Evolutionary conservation across 92 coral and sea anemone species (phyloP), one percentile per base, ranked within the genome.

Genomic region (Paramuricea clavata): DNA sequence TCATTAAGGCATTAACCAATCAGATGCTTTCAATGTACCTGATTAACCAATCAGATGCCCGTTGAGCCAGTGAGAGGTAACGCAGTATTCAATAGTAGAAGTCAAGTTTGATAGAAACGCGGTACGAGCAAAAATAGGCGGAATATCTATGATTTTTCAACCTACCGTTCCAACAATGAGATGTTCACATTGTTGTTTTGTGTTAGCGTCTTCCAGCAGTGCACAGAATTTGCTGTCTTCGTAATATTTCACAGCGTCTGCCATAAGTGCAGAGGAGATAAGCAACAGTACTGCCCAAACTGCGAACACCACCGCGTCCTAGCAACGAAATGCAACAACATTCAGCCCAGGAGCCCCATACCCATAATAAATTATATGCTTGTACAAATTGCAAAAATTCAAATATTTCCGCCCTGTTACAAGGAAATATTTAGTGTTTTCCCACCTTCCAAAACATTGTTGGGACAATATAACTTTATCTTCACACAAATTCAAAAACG

Each of bases 101-200:
- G 25, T 57, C 12, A 3, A 57, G 67, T 13, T 57, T 3, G 22
- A 3, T 19, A 19, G 22, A 19, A 3, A 5, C 28, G 28, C 12
- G 22, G 6, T 3, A 26, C 4, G 67, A 39, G 10, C 44, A 39
- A 10, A 4, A 4, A 39, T 4, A 4, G 44, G 10, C 10, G 44
- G 5, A 39, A 10, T 52, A n/a, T 56, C 15, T n/a, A n/a, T 56
- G 16, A 56, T 3, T 56, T 15, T 17, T n/a, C n/a, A n/a, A 76
- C 81, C 27, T 39, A 78, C 83, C 43, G 49, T 21, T 50, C 83
- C 83, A 11, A 31, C 69, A 30, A 78, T 50, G 17, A 78, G 23
- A 8, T 78, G 83, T 31, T n/a, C 44, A 33, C 83, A 78, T 54
- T 33, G 43, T 11, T 27, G 11, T 28, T 78, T 60, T 19, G 83